These are phyloP conservation scores for Passer domesticus DNA, from an alignment of 2,113 vertebrate species.

Conservation along the genomic window DNA sequence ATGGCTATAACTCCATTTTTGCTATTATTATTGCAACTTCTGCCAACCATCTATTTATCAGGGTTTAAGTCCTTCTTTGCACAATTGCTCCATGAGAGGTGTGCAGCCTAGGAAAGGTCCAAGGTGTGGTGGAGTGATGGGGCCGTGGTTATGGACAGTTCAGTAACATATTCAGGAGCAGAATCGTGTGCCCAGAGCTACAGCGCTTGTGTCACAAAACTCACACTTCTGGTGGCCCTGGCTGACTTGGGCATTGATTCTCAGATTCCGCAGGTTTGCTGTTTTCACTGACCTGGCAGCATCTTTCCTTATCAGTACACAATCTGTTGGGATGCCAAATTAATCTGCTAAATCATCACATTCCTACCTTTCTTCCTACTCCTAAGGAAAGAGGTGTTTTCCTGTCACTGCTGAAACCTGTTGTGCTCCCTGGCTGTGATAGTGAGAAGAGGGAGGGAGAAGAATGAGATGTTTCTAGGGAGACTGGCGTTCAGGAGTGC, in stretches of 20 bases:
- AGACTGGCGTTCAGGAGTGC: neutral
- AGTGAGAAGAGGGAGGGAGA: neutral
- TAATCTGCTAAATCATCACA: neutral
- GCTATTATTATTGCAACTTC: neutral
- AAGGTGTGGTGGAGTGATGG: neutral
- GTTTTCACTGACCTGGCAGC: neutral
- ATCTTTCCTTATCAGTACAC: neutral
- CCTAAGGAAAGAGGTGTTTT: neutral
- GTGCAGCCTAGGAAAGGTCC: neutral
- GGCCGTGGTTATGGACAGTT: accelerated
- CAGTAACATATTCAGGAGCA: neutral
- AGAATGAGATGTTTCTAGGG: neutral
- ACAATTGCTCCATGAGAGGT: neutral
- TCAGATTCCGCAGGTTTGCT: neutral
- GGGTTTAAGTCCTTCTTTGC: neutral
- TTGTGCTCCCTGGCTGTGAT: neutral
- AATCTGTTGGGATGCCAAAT: neutral
- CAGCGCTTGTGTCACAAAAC: neutral
- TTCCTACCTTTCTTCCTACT: neutral
- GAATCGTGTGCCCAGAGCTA: neutral
- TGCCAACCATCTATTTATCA: neutral
- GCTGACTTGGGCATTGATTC: neutral
- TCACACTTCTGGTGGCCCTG: neutral
- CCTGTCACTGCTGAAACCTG: neutral
- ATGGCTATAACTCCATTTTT: neutral